Evolutionary conservation across 2,888 invertebrate species (phyloP).

Genomic region (Cryptosula pallasiana): DNA sequence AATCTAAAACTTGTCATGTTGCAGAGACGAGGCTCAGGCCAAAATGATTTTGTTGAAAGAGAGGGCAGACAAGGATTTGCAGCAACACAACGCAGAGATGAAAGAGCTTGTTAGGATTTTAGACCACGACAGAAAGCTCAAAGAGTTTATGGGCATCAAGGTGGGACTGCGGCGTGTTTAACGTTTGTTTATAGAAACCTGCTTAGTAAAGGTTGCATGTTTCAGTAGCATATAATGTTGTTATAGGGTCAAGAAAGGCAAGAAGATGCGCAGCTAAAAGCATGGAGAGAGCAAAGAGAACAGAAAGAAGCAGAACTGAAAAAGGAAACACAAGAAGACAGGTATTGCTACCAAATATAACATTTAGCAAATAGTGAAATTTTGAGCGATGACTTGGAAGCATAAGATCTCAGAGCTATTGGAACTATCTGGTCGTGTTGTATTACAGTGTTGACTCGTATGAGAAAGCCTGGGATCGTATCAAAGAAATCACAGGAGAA

Average conservation of each 20-base stretch:
- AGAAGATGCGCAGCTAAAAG: slow-evolving; percentile 51
- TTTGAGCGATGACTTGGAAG: too few species aligned
- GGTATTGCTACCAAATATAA: too few species aligned
- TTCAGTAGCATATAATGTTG: too few species aligned
- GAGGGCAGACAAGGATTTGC: slow-evolving; percentile 68
- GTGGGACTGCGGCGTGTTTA: too few species aligned
- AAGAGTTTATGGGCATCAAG: slow-evolving; percentile 78
- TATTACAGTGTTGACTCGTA: slow-evolving; percentile 61
- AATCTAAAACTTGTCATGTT: too few species aligned
- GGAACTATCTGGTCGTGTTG: too few species aligned
- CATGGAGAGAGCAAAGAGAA: slow-evolving; percentile 51
- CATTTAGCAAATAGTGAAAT: too few species aligned
- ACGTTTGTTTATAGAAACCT: too few species aligned
- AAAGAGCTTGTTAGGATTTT: slow-evolving; percentile 77
- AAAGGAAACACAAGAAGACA: slow-evolving; percentile 62
- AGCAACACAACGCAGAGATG: slow-evolving; percentile 72
- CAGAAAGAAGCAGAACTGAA: slow-evolving; percentile 56
- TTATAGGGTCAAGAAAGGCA: slow-evolving; percentile 63
- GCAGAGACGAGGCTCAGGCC: slow-evolving; percentile 57
- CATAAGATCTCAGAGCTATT: too few species aligned
- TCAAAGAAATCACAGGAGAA: slow-evolving; percentile 59
- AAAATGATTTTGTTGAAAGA: slow-evolving; percentile 69
- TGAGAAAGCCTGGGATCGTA: slow-evolving; percentile 68
- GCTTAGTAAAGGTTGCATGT: too few species aligned
- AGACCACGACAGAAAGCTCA: slow-evolving; percentile 77